Base-by-base conservation (phyloP, 2,888 invertebrate genomes). In the Carabus problematicus region DNA sequence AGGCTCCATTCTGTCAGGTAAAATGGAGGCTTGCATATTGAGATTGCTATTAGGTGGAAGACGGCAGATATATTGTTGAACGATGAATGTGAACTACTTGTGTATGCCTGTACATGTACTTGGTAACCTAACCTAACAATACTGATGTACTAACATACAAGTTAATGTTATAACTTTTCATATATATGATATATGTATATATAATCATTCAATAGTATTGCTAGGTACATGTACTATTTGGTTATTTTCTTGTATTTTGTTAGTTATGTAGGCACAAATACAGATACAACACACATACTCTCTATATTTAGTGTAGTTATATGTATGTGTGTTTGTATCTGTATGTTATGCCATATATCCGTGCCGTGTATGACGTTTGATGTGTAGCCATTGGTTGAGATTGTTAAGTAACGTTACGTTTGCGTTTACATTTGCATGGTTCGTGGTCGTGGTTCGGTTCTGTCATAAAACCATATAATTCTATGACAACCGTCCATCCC, bases 1-100 rank as follows among this genome's bases (percentile, higher is more conserved):
- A 90, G 90, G 90, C 90, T 90, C 91, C 87, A 91, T 91, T 88
- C 87, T 91, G 86, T 91, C 91, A 91, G 91, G 91, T 91, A 91
- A 91, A 89, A 86, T 85, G 88, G 88, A 85, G 86, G 84, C 85
- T 85, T 85, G 85, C 81, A 77, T 80, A 79, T 78, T 81, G 77
- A 80, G 81, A 79, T 79, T 82, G 81, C 81, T 79, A 79, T 78
- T 72, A 79, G 77, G 76, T 79, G 78, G 76, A 77, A 74, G 62
- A 69, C 69, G 62, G 61, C 62, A 69, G 60, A 62, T 61, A 29
- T 29, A 69, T 69, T 69, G 69, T 62, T 69, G 18, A 52, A 56
- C 59, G 40, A 69, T 69, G 69, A 69, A 69, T 69, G 69, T 69
- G 60, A 14, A 60, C 49, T 62, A 69, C 52, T 67, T 67, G 67